A percentile compares a stretch with the other conserved stretches of the same genome.
Evolutionary conservation across 2,888 invertebrate genomes (phyloP).

Genomic region (Seira sanloemensis): DNA sequence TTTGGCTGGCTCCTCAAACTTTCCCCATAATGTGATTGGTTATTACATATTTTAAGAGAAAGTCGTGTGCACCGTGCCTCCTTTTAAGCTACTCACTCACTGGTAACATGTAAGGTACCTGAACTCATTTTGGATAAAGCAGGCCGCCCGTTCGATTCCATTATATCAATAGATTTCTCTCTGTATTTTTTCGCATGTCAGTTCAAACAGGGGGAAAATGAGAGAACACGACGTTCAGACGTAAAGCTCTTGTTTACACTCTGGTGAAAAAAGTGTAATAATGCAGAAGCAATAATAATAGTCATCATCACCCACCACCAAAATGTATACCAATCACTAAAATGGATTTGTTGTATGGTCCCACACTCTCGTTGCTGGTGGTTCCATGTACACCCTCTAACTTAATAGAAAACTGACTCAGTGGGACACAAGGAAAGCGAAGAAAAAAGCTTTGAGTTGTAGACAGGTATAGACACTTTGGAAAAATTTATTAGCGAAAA

Average conservation of each 20-base stretch:
- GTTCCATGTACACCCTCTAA: background rate
- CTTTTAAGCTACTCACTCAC: background rate
- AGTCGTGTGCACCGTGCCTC: too few species aligned
- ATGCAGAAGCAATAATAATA: constrained; percentile 51
- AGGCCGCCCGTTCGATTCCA: too few species aligned
- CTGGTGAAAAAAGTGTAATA: constrained; percentile 41
- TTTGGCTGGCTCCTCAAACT: too few species aligned
- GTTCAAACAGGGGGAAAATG: background rate
- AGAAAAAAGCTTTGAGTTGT: background rate
- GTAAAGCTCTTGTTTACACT: constrained; percentile 43
- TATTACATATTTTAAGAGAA: too few species aligned
- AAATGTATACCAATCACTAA: constrained; percentile 20
- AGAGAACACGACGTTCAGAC: background rate
- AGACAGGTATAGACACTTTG: background rate
- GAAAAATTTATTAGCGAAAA: background rate
- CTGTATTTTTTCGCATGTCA: too few species aligned
- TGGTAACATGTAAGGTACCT: background rate
- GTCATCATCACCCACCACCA: constrained; percentile 37
- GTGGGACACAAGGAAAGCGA: too few species aligned
- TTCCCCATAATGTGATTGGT: too few species aligned
- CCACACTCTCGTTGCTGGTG: background rate
- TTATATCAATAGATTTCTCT: too few species aligned
- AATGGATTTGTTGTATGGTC: background rate
- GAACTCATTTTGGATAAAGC: background rate
- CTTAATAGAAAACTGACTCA: background rate